A percentile compares a stretch with the other conserved stretches of the same genome.
These are phyloP conservation scores for Toxotes lorentzi DNA, from an alignment of 2,797 vertebrate genomes.

Conservation along the genomic window DNA sequence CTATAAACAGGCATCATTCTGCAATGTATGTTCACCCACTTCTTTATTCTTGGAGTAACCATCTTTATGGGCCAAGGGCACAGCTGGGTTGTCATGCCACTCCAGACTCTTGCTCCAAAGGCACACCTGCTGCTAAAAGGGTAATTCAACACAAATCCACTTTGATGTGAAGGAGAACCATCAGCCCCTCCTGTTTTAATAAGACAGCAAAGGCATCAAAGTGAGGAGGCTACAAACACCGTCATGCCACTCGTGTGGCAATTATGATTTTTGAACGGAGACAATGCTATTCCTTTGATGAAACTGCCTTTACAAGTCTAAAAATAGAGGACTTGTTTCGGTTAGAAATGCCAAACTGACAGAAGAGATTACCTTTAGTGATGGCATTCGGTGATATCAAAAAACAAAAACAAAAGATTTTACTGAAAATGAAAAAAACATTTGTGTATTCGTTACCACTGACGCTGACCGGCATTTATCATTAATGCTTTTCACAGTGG, in stretches of 20 bases:
- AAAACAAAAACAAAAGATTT: not conserved
- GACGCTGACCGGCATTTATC: not conserved
- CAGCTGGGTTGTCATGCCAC: constrained; percentile 55
- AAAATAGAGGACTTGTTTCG: constrained; percentile 16
- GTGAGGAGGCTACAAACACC: constrained; percentile 28
- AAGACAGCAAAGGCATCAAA: constrained; percentile 62
- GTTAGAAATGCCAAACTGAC: not conserved
- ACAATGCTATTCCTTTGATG: constrained; percentile 20
- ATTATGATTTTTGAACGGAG: constrained; percentile 33
- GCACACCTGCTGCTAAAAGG: constrained; percentile 71
- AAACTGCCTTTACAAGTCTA: constrained; percentile 8
- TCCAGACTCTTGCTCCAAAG: constrained; percentile 49
- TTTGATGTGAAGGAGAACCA: constrained; percentile 68
- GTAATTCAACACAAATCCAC: constrained; percentile 56
- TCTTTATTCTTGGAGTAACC: not conserved
- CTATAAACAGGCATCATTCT: not conserved
- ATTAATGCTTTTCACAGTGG: not conserved
- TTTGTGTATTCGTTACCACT: not conserved
- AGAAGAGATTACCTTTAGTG: not conserved
- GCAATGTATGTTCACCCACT: not conserved
- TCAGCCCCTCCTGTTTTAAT: constrained; percentile 48
- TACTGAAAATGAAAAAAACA: not conserved
- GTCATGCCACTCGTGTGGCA: constrained; percentile 1
- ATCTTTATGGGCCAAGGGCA: constrained; percentile 1
- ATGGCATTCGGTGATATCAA: not conserved